Base-by-base conservation (phyloP, 2,113 vertebrate species). In the Thymallus thymallus region DNA sequence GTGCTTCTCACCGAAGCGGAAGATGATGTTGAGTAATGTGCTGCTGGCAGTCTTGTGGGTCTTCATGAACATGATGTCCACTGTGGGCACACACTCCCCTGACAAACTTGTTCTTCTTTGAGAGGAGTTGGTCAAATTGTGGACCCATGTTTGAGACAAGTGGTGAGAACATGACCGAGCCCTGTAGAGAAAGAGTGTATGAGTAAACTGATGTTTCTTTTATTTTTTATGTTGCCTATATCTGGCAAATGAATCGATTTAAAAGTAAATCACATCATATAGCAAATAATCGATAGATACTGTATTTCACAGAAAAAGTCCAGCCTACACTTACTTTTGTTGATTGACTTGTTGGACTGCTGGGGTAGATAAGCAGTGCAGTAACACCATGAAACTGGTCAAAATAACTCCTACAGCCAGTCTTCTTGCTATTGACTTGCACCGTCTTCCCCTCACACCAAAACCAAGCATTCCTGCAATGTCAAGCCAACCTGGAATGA, bases 41-140 rank as follows among this genome's bases (percentile, higher is more conserved):
- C 98, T 99, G 82, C 98, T 97, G 35, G 94, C 98, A 0, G 97
- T 96, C 92, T 99, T 99, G 88, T 99, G 98, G 0, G 98, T 99
- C 92, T 99, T 99, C 94, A 99, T 90, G 93, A 98, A 99, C 95
- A 99, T 96, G 79, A 99, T 73, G 78, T 98, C 88, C 0, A 87
- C 71, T 76, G 81, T 93, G 3, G 95, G 96, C 24, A 55, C 87
- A 78, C 97, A 98, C 56, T 46, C 32, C 5, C 7, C 41, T 0
- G 73, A 69, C 20, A 55, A 24, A 72, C 60, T 13, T 0, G 22
- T 48, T 3, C 65, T 6, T 3, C 45, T 73, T 1, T 24, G 80
- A 0, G 87, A 86, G n/a, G 61, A 0, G 0, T 87, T 86, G 29
- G 76, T 51, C 0, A 0, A 0, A 0, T 18, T 51, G 12, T 51